phyloP scores from a whole-genome alignment of 2,888 invertebrate genomes.

The Chymomyza amoena region DNA sequence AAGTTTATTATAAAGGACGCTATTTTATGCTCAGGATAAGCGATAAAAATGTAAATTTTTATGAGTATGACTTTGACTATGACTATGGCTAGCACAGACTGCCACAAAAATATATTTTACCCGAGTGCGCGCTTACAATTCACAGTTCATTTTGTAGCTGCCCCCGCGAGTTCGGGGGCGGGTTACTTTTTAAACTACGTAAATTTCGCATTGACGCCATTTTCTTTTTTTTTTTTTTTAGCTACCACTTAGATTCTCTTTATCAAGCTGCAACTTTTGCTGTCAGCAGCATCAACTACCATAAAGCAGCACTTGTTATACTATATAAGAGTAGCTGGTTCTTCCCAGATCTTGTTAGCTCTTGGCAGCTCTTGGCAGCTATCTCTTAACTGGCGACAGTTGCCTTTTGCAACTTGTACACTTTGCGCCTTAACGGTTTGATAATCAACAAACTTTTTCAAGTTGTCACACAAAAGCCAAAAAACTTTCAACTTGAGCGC shows the following conservation, averaged over 20 bases:
- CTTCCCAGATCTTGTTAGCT: conserved; percentile 21
- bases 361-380: conserved; percentile 11
- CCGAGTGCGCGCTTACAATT: conserved; percentile 64
- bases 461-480: conserved; percentile 64
- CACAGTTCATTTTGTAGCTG: conserved; percentile 61
- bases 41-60: conserved; percentile 93
- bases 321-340: conserved; percentile 55
- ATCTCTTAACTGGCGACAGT: conserved; percentile 16
- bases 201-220: conserved; percentile 55
- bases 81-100: not conserved
- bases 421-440: conserved; percentile 70
- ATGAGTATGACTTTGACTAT: not conserved
- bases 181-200: not conserved
- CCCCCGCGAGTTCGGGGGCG: conserved; percentile 3
- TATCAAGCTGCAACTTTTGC: conserved; percentile 19
- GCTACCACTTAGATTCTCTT: conserved; percentile 34
- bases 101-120: conserved; percentile 32
- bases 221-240: conserved; percentile 44
- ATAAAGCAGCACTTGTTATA: conserved; percentile 53
- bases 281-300: conserved; percentile 54
- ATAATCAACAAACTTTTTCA: conserved; percentile 70
- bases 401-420: conserved; percentile 54
- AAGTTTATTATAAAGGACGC: conserved; percentile 97
- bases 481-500: conserved; percentile 47
- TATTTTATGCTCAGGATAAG: conserved; percentile 97